Conservation (phyloP, 2,797 vertebrate genomes). For the Phataginus tricuspis region DNA sequence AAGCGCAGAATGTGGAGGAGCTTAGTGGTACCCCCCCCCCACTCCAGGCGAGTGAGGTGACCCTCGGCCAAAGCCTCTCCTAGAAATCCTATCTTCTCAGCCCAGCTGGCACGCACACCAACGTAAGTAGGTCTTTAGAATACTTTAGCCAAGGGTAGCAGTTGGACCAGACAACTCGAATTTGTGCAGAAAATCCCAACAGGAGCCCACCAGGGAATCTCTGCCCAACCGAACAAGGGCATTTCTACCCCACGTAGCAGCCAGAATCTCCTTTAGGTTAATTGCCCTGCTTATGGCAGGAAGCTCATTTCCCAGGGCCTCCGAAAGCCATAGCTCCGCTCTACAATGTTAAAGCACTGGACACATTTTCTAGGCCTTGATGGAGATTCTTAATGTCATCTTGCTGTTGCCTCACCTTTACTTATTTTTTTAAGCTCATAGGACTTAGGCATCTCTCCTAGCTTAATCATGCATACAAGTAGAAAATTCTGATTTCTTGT, state of each 20-base stretch:
- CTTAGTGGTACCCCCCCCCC: too few species aligned
- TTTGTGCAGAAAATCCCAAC: not conserved
- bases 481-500: constrained; percentile 64
- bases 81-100: not conserved
- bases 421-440: not conserved
- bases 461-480: constrained; percentile 39
- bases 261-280: not conserved
- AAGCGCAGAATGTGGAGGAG: not conserved
- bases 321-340: not conserved
- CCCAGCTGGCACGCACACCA: not conserved
- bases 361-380: not conserved
- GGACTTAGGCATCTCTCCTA: constrained; percentile 59
- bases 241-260: not conserved
- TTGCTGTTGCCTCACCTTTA: not conserved
- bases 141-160: not conserved
- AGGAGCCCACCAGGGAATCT: not conserved
- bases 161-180: not conserved
- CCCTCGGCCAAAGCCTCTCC: not conserved
- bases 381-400: not conserved
- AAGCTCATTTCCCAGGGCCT: not conserved
- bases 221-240: not conserved
- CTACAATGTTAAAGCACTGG: not conserved
- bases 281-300: not conserved
- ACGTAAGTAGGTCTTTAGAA: not conserved
- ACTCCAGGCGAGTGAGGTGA: fast-evolving